phyloP scores from a whole-genome alignment of 2,113 vertebrate species.

The Embiotoca jacksoni region DNA sequence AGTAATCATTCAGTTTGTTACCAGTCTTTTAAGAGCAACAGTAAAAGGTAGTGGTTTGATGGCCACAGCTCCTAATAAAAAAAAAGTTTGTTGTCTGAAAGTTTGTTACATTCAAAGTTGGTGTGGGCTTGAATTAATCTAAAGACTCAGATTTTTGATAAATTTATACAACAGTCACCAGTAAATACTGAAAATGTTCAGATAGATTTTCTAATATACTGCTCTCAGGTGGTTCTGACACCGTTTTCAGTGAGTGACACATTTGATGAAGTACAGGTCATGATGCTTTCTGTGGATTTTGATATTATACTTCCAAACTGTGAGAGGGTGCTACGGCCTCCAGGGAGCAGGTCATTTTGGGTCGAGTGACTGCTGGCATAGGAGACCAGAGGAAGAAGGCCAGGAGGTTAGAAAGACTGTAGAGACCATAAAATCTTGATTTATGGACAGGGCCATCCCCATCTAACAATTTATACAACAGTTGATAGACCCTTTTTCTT shows the following conservation, averaged over 20 bases:
- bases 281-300: conserved; percentile 24
- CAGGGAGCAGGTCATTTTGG: conserved; percentile 44
- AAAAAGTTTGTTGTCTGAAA: conserved; percentile 6
- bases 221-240: not conserved
- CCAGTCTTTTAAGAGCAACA: conserved; percentile 14
- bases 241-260: conserved; percentile 4
- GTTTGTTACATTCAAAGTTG: not conserved
- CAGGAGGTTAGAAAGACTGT: conserved; percentile 55
- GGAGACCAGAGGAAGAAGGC: conserved; percentile 51
- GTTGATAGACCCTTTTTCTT: conserved; percentile 41
- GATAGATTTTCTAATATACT: not conserved
- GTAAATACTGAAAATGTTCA: not conserved
- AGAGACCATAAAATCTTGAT: conserved; percentile 67
- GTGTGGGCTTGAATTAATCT: not conserved
- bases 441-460: conserved; percentile 60
- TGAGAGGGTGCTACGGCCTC: conserved; percentile 43
- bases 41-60: conserved; percentile 34
- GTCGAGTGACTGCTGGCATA: conserved; percentile 48
- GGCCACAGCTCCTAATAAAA: conserved; percentile 30
- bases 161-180: conserved; percentile 1
- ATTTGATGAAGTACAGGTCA: conserved; percentile 50
- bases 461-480: conserved; percentile 48
- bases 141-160: not conserved
- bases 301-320: conserved; percentile 35
- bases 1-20: conserved; percentile 47